phyloP scores from a whole-genome alignment of 2,888 invertebrate genomes.

The Glyphotaelius pellucidus region DNA sequence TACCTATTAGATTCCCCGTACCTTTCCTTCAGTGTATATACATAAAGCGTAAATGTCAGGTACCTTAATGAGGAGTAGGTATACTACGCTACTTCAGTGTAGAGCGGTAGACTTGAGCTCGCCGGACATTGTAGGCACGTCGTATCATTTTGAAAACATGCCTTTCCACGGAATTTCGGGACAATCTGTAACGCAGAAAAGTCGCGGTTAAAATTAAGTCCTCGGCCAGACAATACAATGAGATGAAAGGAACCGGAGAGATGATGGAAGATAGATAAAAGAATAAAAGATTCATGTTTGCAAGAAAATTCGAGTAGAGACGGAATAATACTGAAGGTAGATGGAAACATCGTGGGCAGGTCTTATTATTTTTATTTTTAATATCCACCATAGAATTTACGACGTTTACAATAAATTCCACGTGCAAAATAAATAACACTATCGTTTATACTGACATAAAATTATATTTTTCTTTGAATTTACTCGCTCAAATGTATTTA shows the following conservation, averaged over 20 bases:
- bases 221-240: not conserved
- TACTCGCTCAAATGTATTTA: not conserved
- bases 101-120: not conserved
- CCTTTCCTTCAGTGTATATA: not conserved
- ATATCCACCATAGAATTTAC: not conserved
- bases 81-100: not conserved
- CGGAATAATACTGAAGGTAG: not conserved
- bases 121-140: not conserved
- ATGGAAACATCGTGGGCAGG: slow-evolving; percentile 2
- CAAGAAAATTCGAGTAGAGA: not conserved
- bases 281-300: slow-evolving; percentile 2
- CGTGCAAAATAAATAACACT: not conserved
- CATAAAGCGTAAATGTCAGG: not conserved
- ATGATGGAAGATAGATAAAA: not conserved
- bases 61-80: not conserved
- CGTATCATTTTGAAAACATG: not conserved
- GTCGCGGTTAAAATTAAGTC: not conserved
- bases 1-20: no score
- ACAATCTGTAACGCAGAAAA: slow-evolving; percentile 2
- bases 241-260: not conserved
- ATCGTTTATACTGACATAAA: not conserved
- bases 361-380: not conserved
- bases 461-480: not conserved
- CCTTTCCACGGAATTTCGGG: not conserved
- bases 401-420: not conserved